Evolutionary conservation across 2,797 vertebrate genomes (phyloP).

Genomic region (Gallinago solitaria): DNA sequence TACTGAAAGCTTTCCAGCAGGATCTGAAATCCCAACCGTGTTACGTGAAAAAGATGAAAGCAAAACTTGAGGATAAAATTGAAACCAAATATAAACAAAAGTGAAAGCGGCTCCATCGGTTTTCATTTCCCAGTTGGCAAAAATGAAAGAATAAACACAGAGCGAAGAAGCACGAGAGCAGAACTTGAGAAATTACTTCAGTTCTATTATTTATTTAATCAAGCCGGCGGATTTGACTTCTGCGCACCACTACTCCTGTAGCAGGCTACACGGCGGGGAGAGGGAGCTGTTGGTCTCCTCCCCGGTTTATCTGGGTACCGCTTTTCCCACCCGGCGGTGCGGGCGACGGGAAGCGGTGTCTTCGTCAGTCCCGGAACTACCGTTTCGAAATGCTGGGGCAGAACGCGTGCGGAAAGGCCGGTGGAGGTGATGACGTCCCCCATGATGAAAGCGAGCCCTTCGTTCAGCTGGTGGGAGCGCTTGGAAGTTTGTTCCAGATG

Average conservation of each 20-base stretch:
- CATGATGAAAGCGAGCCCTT: neutral
- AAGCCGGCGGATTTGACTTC: neutral
- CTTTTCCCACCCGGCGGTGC: neutral
- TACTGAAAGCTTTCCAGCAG: neutral
- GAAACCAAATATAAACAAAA: conserved; percentile 68
- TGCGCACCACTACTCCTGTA: neutral
- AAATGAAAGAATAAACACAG: conserved; percentile 47
- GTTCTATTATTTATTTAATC: neutral
- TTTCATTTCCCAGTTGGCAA: conserved; percentile 56
- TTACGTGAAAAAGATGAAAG: conserved; percentile 51
- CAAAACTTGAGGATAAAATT: conserved; percentile 65
- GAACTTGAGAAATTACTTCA: neutral
- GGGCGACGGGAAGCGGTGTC: accelerated
- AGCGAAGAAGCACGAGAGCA: neutral
- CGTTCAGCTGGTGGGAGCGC: neutral
- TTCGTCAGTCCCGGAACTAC: neutral
- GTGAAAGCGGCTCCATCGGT: conserved; percentile 38
- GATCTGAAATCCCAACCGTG: neutral
- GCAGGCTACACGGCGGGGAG: neutral
- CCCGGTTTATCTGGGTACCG: neutral
- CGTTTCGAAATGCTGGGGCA: neutral
- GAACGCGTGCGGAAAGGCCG: neutral
- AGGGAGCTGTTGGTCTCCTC: neutral
- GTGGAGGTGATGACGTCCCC: neutral
- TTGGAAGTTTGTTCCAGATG: neutral